phyloP scores from a whole-genome alignment of 30 jellyfish, hydroid and myxozoan genomes.

The Nemopilema nomurai region DNA sequence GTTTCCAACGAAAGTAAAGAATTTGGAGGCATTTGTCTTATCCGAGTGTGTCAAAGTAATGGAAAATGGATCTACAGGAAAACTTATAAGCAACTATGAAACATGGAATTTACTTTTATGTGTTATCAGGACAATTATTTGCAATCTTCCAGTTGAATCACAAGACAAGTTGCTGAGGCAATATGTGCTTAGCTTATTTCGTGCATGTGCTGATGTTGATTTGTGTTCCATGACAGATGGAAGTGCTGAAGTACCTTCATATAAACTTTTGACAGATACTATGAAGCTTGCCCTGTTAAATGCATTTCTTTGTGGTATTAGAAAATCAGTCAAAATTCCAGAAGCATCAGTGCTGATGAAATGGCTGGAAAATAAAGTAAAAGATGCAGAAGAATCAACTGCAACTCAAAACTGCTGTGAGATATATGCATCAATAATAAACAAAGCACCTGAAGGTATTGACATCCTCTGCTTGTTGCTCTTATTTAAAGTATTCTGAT shows the following conservation, averaged over 20 bases:
- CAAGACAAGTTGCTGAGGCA: neutral
- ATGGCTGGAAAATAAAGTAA: constrained; percentile 26
- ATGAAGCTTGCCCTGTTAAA: neutral
- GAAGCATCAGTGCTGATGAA: neutral
- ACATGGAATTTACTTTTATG: neutral
- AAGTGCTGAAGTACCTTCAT: neutral
- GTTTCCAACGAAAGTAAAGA: constrained; percentile 6
- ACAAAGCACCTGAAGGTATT: constrained; percentile 56
- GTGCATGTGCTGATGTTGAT: neutral
- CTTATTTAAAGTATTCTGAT: no score
- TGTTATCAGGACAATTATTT: neutral
- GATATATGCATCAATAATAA: constrained; percentile 34
- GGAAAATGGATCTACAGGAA: constrained; percentile 4
- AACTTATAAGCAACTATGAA: neutral
- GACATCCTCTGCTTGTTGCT: neutral
- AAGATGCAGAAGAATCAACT: neutral
- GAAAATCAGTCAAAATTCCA: constrained; percentile 3
- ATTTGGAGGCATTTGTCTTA: neutral
- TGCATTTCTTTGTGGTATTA: constrained; percentile 36
- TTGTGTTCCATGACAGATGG: neutral
- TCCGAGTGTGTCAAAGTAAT: neutral
- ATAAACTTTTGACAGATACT: neutral
- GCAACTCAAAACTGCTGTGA: constrained; percentile 35
- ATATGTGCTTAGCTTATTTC: neutral
- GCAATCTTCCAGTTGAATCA: constrained; percentile 12